These are phyloP conservation scores for Drosophila asahinai DNA, from an alignment of 1,140 invertebrate genomes.

Conservation along the genomic window DNA sequence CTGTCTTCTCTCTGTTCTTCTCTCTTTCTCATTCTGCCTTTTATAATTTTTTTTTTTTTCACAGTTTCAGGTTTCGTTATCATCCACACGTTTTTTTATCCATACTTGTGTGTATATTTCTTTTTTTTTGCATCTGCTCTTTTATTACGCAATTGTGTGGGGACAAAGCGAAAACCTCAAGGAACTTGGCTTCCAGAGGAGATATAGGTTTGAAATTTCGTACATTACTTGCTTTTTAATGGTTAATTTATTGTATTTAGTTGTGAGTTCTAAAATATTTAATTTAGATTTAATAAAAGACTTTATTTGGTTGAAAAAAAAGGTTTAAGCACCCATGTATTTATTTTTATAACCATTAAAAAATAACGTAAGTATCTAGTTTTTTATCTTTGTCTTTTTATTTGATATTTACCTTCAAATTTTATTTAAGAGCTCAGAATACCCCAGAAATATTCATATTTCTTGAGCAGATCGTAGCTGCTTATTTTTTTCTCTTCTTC, in stretches of 20 bases:
- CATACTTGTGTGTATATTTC: neutral
- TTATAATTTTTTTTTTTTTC: slow-evolving; percentile 8
- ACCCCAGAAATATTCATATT: slow-evolving; percentile 23
- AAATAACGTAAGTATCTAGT: no score
- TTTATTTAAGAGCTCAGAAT: no score
- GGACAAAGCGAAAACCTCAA: neutral
- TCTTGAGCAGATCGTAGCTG: slow-evolving; percentile 5
- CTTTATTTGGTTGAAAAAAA: no score
- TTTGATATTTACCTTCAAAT: no score
- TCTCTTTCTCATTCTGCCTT: slow-evolving; percentile 12
- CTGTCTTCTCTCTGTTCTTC: slow-evolving; percentile 1
- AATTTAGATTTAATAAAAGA: no score
- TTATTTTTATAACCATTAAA: no score
- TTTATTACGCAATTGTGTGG: slow-evolving; percentile 29
- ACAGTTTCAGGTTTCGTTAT: slow-evolving; percentile 57
- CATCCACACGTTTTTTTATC: slow-evolving; percentile 1
- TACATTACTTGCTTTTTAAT: no score
- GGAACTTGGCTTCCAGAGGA: neutral
- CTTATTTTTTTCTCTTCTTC: neutral
- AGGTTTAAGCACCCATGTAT: no score
- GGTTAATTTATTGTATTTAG: neutral
- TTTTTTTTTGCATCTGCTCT: slow-evolving; percentile 31
- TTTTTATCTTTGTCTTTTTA: no score
- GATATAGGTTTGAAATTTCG: neutral
- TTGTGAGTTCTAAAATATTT: no score